Evolutionary conservation across 2,113 vertebrate species (phyloP).

Genomic region (Haemorhous mexicanus): DNA sequence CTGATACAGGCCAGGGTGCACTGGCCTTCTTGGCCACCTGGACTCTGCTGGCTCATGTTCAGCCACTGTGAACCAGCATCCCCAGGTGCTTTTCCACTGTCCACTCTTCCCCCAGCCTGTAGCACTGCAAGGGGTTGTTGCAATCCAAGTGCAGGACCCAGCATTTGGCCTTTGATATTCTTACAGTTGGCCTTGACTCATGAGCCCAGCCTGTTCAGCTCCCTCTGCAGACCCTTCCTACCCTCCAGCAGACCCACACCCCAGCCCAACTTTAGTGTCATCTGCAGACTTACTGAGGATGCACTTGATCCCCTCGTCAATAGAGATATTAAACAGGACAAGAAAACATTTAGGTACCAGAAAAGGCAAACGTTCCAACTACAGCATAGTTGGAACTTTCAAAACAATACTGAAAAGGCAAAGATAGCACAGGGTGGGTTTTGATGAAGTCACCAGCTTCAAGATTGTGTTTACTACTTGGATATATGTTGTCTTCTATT

Average conservation of each 20-base stretch:
- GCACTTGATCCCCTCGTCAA: background rate
- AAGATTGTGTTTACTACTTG: background rate
- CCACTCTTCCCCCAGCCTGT: background rate
- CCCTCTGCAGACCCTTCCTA: background rate
- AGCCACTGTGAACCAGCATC: background rate
- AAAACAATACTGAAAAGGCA: background rate
- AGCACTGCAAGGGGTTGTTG: background rate
- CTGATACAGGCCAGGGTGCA: background rate
- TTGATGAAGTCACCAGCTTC: background rate
- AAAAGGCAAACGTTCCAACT: background rate
- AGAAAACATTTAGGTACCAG: background rate
- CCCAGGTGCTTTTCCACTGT: background rate
- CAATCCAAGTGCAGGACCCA: background rate
- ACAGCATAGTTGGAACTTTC: background rate
- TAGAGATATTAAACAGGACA: background rate
- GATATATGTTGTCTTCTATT: background rate
- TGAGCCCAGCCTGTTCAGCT: background rate
- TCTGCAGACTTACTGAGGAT: background rate
- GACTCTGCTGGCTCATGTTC: fast-evolving
- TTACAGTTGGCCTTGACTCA: background rate
- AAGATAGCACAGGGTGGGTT: background rate
- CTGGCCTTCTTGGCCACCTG: background rate
- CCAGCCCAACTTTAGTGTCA: fast-evolving
- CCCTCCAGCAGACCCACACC: background rate
- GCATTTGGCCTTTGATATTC: background rate